Conservation (phyloP, 2,888 invertebrate species). For the Abrostola tripartita region DNA sequence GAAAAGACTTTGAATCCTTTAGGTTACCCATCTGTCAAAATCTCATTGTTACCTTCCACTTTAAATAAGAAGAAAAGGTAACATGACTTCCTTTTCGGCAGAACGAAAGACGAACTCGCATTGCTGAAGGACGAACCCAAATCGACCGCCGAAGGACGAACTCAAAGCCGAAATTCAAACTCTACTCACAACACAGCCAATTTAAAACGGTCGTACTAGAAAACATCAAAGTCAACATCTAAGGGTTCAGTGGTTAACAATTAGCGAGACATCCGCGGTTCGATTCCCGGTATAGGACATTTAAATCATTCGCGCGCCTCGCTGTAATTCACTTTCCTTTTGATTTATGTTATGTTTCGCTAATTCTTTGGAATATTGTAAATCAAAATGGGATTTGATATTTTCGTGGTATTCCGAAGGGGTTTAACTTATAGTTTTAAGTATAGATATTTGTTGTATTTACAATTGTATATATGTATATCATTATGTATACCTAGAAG, state of each 20-base stretch:
- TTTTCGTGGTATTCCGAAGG: conserved; percentile 7
- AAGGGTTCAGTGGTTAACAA: conserved; percentile 47
- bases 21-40: too few species aligned
- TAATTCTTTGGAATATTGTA: conserved; percentile 30
- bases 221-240: conserved; percentile 46
- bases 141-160: conserved; percentile 10
- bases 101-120: neutral
- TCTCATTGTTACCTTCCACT: too few species aligned
- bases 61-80: too few species aligned
- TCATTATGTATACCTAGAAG: neutral
- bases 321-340: conserved; percentile 30
- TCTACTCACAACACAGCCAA: conserved; percentile 25
- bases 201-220: conserved; percentile 8
- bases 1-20: too few species aligned
- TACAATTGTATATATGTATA: neutral
- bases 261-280: conserved; percentile 55
- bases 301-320: conserved; percentile 55
- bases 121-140: conserved; percentile 5
- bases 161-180: neutral
- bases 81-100: neutral
- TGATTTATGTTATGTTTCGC: conserved; percentile 49
- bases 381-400: conserved; percentile 27
- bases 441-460: neutral
- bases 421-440: neutral
- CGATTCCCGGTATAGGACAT: conserved; percentile 57